Conservation (phyloP, 1,140 invertebrate species). For the Halictus rubicundus region DNA sequence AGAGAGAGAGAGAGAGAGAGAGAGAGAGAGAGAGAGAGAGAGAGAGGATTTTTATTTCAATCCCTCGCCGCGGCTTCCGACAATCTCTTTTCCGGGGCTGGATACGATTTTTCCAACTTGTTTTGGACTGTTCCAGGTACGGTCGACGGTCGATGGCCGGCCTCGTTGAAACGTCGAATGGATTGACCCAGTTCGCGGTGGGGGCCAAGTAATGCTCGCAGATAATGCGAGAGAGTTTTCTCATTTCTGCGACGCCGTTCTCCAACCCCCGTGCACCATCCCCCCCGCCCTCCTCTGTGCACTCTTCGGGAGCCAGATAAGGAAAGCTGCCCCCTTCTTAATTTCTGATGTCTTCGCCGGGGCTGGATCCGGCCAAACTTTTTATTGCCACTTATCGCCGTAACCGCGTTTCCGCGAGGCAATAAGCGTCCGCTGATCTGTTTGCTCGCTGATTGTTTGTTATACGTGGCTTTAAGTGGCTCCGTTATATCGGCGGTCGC, state of each 20-base stretch:
- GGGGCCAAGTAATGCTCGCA: constrained; percentile 24
- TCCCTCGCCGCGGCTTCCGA: constrained; percentile 13
- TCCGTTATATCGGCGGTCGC: background rate
- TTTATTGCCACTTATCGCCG: constrained; percentile 40
- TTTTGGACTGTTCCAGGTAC: constrained; percentile 50
- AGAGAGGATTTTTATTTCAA: constrained; percentile 39
- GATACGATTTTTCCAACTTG: constrained; percentile 45
- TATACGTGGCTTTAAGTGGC: constrained; percentile 6
- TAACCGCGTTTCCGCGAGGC: constrained; percentile 19
- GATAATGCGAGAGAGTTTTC: constrained; percentile 48
- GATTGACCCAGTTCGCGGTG: constrained; percentile 43
- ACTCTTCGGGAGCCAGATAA: constrained; percentile 16
- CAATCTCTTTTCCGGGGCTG: constrained; percentile 22
- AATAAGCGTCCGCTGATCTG: constrained; percentile 25
- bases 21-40: background rate
- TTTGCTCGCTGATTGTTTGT: constrained; percentile 21
- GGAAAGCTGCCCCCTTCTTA: constrained; percentile 18
- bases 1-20: background rate
- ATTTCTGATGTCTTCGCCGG: constrained; percentile 39
- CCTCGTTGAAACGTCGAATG: constrained; percentile 38
- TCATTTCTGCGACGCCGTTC: constrained; percentile 40
- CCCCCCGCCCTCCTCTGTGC: too few relatives aligned
- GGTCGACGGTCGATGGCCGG: constrained; percentile 40
- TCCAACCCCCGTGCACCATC: too few relatives aligned
- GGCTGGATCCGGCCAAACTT: constrained; percentile 20